Conservation (phyloP, 2,888 invertebrate species). For the Aspidiotus rigidus region DNA sequence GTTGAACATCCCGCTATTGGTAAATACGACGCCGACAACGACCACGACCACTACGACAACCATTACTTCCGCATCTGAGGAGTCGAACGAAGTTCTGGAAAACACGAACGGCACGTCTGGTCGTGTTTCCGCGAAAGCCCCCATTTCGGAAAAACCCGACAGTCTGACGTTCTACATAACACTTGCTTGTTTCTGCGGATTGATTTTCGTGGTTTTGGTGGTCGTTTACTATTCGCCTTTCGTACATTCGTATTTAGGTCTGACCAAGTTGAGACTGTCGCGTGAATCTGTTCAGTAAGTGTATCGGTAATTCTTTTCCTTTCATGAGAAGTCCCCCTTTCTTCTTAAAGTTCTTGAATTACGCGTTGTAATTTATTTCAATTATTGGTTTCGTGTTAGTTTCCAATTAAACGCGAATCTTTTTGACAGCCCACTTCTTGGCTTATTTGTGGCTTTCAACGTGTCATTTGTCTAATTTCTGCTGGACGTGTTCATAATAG, state of each 20-base stretch:
- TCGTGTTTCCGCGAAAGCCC: conserved; percentile 25
- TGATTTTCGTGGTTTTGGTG: conserved; percentile 19
- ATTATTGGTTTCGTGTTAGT: too few relatives aligned
- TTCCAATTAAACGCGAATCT: too few relatives aligned
- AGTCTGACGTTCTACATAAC: conserved; percentile 26
- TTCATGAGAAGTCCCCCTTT: too few relatives aligned
- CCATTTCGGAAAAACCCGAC: conserved; percentile 21
- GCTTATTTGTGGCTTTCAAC: too few relatives aligned
- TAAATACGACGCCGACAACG: conserved; percentile 1
- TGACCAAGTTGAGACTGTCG: conserved; percentile 24
- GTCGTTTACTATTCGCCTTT: conserved; percentile 27
- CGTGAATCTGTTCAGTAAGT: conserved; percentile 24
- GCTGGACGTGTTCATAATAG: too few relatives aligned
- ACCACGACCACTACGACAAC: conserved; percentile 7
- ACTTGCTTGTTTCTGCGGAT: conserved; percentile 23
- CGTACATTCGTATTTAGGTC: conserved; percentile 26
- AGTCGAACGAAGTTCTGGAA: conserved; percentile 14
- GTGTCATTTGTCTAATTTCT: too few relatives aligned
- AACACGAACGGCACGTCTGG: conserved; percentile 28
- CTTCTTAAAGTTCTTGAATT: too few relatives aligned
- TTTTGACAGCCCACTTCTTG: too few relatives aligned
- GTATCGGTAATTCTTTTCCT: not conserved
- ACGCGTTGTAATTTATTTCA: too few relatives aligned
- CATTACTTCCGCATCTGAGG: not conserved
- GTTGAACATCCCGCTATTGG: too few relatives aligned